Evolutionary conservation across 2,888 invertebrate species (phyloP), one percentile per base, ranked within the genome.

Genomic region (Leptinotarsa haldemani): DNA sequence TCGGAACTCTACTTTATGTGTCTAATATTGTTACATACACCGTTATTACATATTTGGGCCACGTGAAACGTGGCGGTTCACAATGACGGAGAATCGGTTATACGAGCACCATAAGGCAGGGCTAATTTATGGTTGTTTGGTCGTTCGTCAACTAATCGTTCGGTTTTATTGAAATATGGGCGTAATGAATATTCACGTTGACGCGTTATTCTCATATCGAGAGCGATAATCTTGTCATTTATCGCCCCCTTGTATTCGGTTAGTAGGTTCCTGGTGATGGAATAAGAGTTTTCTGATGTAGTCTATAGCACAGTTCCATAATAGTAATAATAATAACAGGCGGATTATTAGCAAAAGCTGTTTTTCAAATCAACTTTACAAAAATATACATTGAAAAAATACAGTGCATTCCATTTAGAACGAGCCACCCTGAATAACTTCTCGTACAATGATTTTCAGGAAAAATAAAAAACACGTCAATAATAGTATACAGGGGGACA

Each of bases 21-120:
- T 80, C 77, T 79, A 82, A 83, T 82, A 82, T 80, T 81, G 80
- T 79, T 78, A 79, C 77, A 78, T 75, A 80, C 76, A 76, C 80
- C 68, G 69, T 78, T 79, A 80, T 80, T 80, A 80, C 78, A 78
- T 74, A 77, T 77, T 74, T 76, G 74, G 76, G 58, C 77, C 78
- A 70, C 68, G 70, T 74, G 75, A 73, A 76, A 74, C 64, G 74
- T 58, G 61, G 63, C 58, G 69, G 70, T 70, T 75, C 69, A 78
- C 73, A 75, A 75, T 77, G 74, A 71, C 76, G 65, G 56, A 47
- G 50, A 53, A 68, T 64, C 61, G 16, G 71, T 53, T 70, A 74
- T 48, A 22, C 16, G 71, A 46, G 40, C 16, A 30, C 67, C 67
- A 47, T 72, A 70, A 65, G 67, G 69, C 74, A 22, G 47, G 40